Evolutionary conservation across 1,140 invertebrate species (phyloP).

Genomic region (Drosophila dunni): DNA sequence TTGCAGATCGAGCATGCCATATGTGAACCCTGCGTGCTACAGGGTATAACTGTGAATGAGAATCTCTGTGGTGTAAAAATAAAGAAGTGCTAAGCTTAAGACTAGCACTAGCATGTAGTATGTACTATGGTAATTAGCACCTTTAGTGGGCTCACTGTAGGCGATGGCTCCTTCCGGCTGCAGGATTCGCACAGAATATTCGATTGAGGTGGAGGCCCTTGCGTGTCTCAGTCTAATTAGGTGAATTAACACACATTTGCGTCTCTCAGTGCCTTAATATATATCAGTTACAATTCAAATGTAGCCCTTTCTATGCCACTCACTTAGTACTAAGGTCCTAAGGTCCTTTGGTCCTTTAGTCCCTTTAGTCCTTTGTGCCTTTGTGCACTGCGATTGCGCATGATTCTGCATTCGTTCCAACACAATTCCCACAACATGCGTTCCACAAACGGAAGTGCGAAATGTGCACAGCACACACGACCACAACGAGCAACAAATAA

Average conservation of each 20-base stretch:
- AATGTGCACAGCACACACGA: background rate
- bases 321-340: background rate
- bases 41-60: background rate
- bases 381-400: slow-evolving; percentile 57
- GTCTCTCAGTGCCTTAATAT: background rate
- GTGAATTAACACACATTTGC: slow-evolving; percentile 4
- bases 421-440: slow-evolving; percentile 32
- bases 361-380: slow-evolving; percentile 6
- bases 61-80: slow-evolving; percentile 16
- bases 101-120: slow-evolving; percentile 1
- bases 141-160: background rate
- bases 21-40: background rate
- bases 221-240: slow-evolving; percentile 31
- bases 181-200: background rate
- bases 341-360: background rate
- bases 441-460: slow-evolving; percentile 11
- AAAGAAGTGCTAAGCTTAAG: slow-evolving; percentile 14
- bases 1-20: too few species aligned
- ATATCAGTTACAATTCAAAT: slow-evolving; percentile 40
- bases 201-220: slow-evolving; percentile 9
- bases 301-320: slow-evolving; percentile 23
- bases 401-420: slow-evolving; percentile 46
- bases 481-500: slow-evolving; percentile 8
- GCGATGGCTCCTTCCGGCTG: slow-evolving; percentile 3
- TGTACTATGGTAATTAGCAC: slow-evolving; percentile 12